Conservation (phyloP, 2,888 invertebrate species). For the Phaedon cochleariae region DNA sequence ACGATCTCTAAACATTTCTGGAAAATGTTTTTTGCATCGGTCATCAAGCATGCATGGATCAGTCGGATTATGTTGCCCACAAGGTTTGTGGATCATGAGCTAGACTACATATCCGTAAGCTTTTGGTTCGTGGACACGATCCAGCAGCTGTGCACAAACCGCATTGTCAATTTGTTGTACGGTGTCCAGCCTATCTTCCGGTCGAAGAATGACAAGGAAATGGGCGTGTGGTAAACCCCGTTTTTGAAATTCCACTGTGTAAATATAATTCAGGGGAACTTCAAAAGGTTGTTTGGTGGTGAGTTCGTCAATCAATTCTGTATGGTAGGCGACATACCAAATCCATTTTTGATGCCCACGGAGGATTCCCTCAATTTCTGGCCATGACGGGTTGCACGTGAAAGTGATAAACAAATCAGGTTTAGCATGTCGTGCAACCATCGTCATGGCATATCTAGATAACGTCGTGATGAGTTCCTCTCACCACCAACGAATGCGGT, state of each 20-base stretch:
- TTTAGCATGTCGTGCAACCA: slow-evolving; percentile 25
- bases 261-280: slow-evolving; percentile 20
- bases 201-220: neutral
- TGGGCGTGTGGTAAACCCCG: slow-evolving; percentile 18
- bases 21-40: neutral
- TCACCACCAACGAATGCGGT: neutral
- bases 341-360: neutral
- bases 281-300: slow-evolving; percentile 23
- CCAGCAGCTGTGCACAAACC: neutral
- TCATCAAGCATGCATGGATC: neutral
- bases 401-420: slow-evolving; percentile 34
- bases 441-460: slow-evolving; percentile 21
- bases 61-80: neutral
- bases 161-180: neutral
- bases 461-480: slow-evolving; percentile 3
- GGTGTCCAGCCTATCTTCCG: neutral
- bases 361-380: slow-evolving; percentile 8
- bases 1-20: neutral
- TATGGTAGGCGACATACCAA: slow-evolving; percentile 3
- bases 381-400: slow-evolving; percentile 35
- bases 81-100: neutral
- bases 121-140: neutral
- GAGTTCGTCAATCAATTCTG: slow-evolving; percentile 27
- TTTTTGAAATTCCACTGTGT: slow-evolving; percentile 31
- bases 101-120: neutral